These are phyloP conservation scores for Unio delphinus DNA, from an alignment of 2,888 invertebrate species.

Conservation along the genomic window DNA sequence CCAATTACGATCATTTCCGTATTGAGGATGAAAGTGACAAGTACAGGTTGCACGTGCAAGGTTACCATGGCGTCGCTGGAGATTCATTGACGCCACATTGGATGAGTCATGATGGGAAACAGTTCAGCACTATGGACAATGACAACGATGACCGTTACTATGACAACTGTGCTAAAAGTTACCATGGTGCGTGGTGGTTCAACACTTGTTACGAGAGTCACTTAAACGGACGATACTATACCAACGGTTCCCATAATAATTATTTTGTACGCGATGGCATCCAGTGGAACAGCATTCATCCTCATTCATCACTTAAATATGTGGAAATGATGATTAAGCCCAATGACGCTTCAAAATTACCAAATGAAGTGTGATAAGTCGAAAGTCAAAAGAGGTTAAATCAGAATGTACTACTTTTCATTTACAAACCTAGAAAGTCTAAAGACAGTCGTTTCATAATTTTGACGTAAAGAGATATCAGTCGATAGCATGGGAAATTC, in stretches of 20 bases:
- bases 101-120: constrained; percentile 91
- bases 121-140: constrained; percentile 90
- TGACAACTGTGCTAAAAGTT: constrained; percentile 68
- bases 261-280: constrained; percentile 68
- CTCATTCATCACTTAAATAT: constrained; percentile 64
- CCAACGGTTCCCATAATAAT: constrained; percentile 64
- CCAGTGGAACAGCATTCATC: constrained; percentile 69
- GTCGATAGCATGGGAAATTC: too few relatives aligned
- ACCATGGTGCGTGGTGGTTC: constrained; percentile 70
- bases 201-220: constrained; percentile 68
- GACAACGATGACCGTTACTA: constrained; percentile 82
- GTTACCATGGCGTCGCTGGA: constrained; percentile 88
- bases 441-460: too few relatives aligned
- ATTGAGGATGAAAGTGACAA: constrained; percentile 80
- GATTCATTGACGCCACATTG: constrained; percentile 80
- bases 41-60: constrained; percentile 82
- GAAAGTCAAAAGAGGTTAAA: background rate
- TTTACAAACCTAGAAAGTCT: too few relatives aligned
- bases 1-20: constrained; percentile 83
- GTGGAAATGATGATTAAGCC: constrained; percentile 68
- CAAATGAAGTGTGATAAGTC: constrained; percentile 40
- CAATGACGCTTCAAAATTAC: constrained; percentile 26
- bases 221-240: constrained; percentile 69
- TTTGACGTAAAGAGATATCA: too few relatives aligned
- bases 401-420: background rate